A percentile compares a stretch with the other conserved stretches of the same genome.
Conservation (phyloP, 37 sponge, comb jelly and placozoan genomes). For the Cliona cf. orientalis region DNA sequence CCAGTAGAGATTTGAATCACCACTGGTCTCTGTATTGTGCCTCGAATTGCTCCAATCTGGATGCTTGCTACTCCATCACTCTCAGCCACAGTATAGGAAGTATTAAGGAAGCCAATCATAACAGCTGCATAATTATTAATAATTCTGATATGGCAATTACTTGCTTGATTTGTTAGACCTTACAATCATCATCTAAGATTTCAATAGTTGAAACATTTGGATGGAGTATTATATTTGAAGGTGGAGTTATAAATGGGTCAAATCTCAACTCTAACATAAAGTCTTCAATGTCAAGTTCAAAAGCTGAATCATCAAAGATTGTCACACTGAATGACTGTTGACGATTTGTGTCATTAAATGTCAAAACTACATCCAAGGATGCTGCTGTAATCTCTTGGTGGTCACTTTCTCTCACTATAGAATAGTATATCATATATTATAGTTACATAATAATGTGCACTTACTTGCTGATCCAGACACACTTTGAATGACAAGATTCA, state of each 20-base stretch:
- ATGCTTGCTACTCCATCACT: neutral
- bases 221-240: neutral
- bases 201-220: neutral
- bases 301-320: neutral
- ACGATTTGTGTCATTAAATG: too few relatives aligned
- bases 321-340: too few relatives aligned
- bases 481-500: too few relatives aligned
- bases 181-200: conserved; percentile 39
- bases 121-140: too few relatives aligned
- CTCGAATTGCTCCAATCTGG: neutral
- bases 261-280: neutral
- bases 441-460: too few relatives aligned
- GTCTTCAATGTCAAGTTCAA: conserved; percentile 5
- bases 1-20: neutral
- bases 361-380: too few relatives aligned
- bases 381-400: too few relatives aligned
- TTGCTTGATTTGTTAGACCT: neutral
- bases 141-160: neutral
- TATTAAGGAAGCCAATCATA: neutral
- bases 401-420: too few relatives aligned
- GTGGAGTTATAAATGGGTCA: neutral
- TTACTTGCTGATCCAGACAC: too few relatives aligned
- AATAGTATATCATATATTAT: too few relatives aligned
- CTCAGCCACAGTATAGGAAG: conserved; percentile 9
- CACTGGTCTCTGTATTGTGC: neutral